These are phyloP conservation scores for Coptodon bakossiorum DNA, from an alignment of 2,113 vertebrate species.

Conservation along the genomic window DNA sequence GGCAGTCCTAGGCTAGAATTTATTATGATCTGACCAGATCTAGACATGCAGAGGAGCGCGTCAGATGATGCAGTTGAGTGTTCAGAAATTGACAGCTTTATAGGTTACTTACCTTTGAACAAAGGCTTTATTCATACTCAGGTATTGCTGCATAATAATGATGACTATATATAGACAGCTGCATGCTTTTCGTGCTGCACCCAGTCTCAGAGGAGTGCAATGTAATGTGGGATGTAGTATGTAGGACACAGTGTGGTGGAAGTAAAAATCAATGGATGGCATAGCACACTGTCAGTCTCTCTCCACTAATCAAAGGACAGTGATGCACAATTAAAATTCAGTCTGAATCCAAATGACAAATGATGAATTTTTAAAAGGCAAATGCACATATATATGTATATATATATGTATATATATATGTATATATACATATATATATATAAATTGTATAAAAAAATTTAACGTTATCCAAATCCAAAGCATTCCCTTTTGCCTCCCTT, in stretches of 20 bases:
- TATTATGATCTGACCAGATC: not conserved
- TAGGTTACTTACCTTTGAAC: not conserved
- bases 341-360: not conserved
- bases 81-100: not conserved
- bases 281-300: not conserved
- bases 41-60: not conserved
- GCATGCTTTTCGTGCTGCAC: not conserved
- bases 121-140: conserved; percentile 26
- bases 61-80: not conserved
- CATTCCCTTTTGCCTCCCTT: not conserved
- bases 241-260: not conserved
- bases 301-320: not conserved
- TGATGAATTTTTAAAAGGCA: not conserved
- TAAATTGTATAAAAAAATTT: not conserved
- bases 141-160: conserved; percentile 40
- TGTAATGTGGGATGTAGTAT: not conserved
- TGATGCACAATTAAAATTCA: not conserved
- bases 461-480: not conserved
- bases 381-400: too few species aligned
- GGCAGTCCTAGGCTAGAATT: conserved; percentile 12
- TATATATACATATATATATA: too few species aligned
- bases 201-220: not conserved
- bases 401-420: accelerated
- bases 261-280: not conserved
- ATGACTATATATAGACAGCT: conserved; percentile 45